phyloP scores from a whole-genome alignment of 1,140 invertebrate species.

The Acyrthosiphon pisum region DNA sequence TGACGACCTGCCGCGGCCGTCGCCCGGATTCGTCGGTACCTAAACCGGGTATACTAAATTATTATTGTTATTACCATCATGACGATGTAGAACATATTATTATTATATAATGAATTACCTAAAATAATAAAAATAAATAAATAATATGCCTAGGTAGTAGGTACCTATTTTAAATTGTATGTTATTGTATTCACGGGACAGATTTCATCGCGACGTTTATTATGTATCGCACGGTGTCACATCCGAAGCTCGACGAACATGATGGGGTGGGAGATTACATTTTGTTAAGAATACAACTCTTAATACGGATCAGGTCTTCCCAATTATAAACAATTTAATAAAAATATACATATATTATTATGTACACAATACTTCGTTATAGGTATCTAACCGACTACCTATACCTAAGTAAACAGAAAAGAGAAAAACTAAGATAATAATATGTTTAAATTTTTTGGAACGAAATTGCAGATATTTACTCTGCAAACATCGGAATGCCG shows the following conservation, averaged over 20 bases:
- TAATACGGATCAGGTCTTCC: not conserved
- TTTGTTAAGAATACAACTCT: not conserved
- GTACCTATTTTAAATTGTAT: not conserved
- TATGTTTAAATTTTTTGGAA: not conserved
- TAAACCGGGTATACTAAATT: not conserved
- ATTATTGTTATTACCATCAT: not conserved
- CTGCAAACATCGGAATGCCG: not conserved
- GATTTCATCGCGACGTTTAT: not conserved
- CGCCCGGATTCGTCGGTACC: not conserved
- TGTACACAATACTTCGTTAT: no score
- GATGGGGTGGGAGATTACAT: not conserved
- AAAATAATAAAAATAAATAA: not conserved
- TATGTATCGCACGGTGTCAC: not conserved
- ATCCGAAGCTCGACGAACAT: not conserved
- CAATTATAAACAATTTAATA: not conserved
- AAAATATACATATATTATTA: no score
- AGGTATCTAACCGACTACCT: no score
- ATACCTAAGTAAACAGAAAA: no score
- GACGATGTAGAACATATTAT: not conserved
- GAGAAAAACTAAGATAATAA: no score
- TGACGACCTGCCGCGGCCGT: not conserved
- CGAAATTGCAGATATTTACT: not conserved
- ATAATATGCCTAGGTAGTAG: no score
- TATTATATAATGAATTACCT: not conserved
- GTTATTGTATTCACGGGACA: not conserved